Conservation (phyloP, 2,113 vertebrate species). For the Canis aureus region DNA sequence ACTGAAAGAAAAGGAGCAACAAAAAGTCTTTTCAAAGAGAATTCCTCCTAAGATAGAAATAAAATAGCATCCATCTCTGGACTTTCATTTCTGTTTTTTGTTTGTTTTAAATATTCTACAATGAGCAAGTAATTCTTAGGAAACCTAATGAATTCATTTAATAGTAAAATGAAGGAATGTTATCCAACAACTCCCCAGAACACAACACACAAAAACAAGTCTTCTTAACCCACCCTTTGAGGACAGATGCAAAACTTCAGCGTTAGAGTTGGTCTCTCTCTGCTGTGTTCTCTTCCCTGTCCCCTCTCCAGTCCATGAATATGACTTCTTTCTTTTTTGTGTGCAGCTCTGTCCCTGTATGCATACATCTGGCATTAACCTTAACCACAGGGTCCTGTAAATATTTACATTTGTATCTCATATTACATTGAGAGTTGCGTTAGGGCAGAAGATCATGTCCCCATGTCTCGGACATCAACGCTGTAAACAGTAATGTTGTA, state of each 20-base stretch:
- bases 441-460: background rate
- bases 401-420: background rate
- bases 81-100: slow-evolving; percentile 21
- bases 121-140: slow-evolving; percentile 32
- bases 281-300: background rate
- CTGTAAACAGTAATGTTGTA: background rate
- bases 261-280: fast-evolving
- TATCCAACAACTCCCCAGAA: background rate
- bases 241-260: background rate
- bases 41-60: slow-evolving; percentile 31
- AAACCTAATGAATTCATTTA: slow-evolving; percentile 23
- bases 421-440: background rate
- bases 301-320: no score
- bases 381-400: background rate
- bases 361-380: background rate
- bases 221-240: background rate
- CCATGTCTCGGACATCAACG: background rate
- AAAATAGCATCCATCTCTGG: background rate
- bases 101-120: slow-evolving; percentile 36
- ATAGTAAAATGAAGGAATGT: background rate
- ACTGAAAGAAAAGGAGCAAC: background rate
- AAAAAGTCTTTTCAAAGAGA: background rate
- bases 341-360: background rate
- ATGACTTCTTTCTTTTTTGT: background rate
- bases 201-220: background rate